phyloP scores from a whole-genome alignment of 2,797 vertebrate genomes.

The Chelidonichthys spinosus region DNA sequence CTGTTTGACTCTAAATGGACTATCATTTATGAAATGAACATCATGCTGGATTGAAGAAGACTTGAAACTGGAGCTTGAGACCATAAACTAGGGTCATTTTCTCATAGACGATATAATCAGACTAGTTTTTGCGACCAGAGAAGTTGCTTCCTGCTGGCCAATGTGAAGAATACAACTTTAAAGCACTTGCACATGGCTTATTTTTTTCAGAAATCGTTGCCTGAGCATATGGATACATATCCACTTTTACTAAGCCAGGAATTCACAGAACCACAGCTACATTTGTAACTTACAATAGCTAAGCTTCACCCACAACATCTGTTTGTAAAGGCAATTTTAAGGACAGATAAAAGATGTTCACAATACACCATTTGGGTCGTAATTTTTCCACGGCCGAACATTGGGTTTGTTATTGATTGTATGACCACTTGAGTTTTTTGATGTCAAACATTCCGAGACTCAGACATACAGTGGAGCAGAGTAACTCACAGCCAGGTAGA shows the following conservation, averaged over 20 bases:
- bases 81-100: too few species aligned
- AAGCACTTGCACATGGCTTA: background rate
- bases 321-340: background rate
- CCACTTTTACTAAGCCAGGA: too few species aligned
- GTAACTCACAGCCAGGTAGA: conserved; percentile 95
- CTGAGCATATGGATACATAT: too few species aligned
- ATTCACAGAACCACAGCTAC: too few species aligned
- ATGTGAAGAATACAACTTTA: background rate
- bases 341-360: background rate
- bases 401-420: background rate
- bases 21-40: too few species aligned
- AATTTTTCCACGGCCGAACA: too few species aligned
- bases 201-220: too few species aligned
- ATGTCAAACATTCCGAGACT: background rate
- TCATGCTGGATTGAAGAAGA: too few species aligned
- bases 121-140: background rate
- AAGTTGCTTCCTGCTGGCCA: background rate
- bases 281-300: too few species aligned
- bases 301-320: background rate
- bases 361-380: background rate
- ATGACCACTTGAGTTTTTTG: background rate
- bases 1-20: too few species aligned
- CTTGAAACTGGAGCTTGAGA: too few species aligned
- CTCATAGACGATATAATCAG: too few species aligned
- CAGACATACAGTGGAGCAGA: background rate